A percentile compares a stretch with the other conserved stretches of the same genome.
Evolutionary conservation across 2,113 vertebrate species (phyloP).

Genomic region (Pogonocichla stellata): DNA sequence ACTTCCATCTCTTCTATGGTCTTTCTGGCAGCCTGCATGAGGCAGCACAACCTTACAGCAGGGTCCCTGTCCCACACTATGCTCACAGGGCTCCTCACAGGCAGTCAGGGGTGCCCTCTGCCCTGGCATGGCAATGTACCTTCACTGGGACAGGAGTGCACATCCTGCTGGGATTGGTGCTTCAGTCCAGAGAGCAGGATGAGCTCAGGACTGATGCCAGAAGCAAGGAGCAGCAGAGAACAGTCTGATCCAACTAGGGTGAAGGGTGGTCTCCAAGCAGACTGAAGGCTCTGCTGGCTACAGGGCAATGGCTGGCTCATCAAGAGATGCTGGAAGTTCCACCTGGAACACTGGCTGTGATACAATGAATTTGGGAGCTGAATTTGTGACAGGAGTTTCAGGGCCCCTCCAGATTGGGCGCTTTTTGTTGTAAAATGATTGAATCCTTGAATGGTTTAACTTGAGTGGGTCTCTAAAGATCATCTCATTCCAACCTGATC

Average conservation of each 20-base stretch:
- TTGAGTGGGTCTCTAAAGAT: background rate
- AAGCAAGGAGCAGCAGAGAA: background rate
- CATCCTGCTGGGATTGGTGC: background rate
- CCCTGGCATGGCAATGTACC: background rate
- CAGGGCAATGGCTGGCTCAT: background rate
- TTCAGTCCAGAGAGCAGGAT: background rate
- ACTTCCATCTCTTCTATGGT: background rate
- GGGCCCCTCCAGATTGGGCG: accelerated
- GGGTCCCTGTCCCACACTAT: background rate
- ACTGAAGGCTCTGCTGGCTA: background rate
- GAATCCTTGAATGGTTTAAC: background rate
- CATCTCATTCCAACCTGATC: background rate
- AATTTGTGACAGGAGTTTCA: no score
- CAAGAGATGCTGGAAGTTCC: background rate
- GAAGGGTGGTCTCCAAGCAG: background rate
- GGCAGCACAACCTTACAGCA: background rate
- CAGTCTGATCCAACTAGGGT: background rate
- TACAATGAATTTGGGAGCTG: background rate
- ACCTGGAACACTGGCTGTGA: background rate
- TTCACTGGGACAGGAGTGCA: background rate
- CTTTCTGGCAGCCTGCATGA: background rate
- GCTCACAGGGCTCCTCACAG: background rate
- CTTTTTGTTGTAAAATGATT: background rate
- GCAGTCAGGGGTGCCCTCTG: background rate
- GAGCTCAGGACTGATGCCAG: background rate